Conservation (phyloP, 1,140 invertebrate genomes). For the Anoplolepis gracilipes region DNA sequence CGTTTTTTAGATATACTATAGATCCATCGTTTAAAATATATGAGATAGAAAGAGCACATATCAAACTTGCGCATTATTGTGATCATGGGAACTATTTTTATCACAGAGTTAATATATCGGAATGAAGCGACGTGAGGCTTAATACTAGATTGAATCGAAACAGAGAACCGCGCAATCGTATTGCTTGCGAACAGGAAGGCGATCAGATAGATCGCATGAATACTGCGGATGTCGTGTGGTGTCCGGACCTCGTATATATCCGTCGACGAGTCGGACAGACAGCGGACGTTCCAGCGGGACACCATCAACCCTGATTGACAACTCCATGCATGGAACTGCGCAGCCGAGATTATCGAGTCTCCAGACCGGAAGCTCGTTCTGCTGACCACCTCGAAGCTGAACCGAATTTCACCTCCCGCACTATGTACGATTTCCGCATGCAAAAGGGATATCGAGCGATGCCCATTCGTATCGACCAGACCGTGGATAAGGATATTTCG, state of each 20-base stretch:
- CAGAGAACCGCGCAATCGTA: conserved; percentile 58
- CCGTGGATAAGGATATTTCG: conserved; percentile 67
- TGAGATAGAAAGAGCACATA: not conserved
- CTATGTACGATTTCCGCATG: conserved; percentile 75
- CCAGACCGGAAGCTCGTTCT: conserved; percentile 75
- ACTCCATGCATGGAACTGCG: conserved; percentile 73
- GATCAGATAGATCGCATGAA: conserved; percentile 76
- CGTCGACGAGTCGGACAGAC: conserved; percentile 71
- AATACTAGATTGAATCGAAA: conserved; percentile 64
- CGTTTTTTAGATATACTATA: not conserved
- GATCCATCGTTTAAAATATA: not conserved
- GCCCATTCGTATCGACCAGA: conserved; percentile 46
- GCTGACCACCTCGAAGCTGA: conserved; percentile 74
- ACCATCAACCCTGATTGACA: conserved; percentile 75
- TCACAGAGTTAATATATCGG: conserved; percentile 24
- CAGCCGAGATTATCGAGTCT: conserved; percentile 74
- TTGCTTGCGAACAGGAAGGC: conserved; percentile 70
- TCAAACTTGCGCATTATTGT: conserved; percentile 46
- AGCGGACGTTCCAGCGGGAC: conserved; percentile 74
- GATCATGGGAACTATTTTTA: conserved; percentile 49
- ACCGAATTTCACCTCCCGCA: conserved; percentile 69
- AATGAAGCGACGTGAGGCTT: conserved; percentile 61
- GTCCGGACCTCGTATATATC: conserved; percentile 74
- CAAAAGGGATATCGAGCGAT: conserved; percentile 72
- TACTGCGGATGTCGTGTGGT: conserved; percentile 74